Conservation (phyloP, 2,888 invertebrate genomes). For the Pristionchus mayeri region DNA sequence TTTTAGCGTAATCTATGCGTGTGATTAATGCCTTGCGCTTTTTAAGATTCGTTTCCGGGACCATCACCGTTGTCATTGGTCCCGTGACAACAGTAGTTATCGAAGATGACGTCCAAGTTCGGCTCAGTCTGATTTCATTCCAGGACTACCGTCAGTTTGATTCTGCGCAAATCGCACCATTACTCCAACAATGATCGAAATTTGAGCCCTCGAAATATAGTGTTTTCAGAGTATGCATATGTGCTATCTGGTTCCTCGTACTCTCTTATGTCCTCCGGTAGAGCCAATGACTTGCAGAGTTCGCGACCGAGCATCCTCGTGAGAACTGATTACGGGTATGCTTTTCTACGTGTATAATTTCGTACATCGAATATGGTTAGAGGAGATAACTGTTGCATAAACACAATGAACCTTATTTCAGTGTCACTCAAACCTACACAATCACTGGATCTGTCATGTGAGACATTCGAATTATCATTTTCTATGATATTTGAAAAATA, state of each 20-base stretch:
- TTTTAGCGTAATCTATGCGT: not conserved
- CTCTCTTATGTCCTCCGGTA: not conserved
- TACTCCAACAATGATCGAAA: not conserved
- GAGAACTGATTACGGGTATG: not conserved
- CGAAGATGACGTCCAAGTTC: not conserved
- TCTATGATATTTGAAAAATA: not conserved
- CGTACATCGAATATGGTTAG: not conserved
- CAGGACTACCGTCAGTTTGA: not conserved
- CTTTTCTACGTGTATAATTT: not conserved
- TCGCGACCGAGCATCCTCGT: constrained; percentile 9
- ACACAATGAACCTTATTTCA: not conserved
- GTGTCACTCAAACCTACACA: not conserved
- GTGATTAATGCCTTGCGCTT: not conserved
- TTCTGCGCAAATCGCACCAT: not conserved
- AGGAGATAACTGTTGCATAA: not conserved
- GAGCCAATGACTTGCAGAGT: not conserved
- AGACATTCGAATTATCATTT: not conserved
- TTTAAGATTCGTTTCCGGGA: not conserved
- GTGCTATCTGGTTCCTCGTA: not conserved
- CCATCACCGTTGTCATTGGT: not conserved
- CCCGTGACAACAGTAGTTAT: not conserved
- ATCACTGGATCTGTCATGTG: not conserved
- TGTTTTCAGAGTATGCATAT: not conserved
- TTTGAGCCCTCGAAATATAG: not conserved
- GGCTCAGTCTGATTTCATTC: not conserved